Evolutionary conservation across 2,888 invertebrate genomes (phyloP).

Genomic region (Tenodera sinensis): DNA sequence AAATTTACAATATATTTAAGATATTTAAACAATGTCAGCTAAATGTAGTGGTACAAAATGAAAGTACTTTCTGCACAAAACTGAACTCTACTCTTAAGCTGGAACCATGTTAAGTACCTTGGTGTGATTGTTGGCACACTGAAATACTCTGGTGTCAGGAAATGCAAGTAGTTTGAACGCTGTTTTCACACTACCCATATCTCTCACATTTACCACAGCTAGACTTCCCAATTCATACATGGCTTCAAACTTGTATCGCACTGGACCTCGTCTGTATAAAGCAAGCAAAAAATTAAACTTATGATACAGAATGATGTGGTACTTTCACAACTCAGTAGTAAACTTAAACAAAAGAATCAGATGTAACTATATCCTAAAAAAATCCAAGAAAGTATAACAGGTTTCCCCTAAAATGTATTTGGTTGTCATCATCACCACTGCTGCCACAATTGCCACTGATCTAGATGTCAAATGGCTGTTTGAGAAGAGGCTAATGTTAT

Average conservation of each 20-base stretch:
- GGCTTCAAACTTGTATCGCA: slow-evolving; percentile 78
- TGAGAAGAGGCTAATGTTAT: no score
- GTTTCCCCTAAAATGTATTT: no score
- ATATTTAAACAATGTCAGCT: no score
- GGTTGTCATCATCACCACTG: no score
- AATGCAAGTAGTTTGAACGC: slow-evolving; percentile 93
- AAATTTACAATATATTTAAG: no score
- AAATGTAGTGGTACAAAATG: no score
- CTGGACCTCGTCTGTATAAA: slow-evolving; percentile 59
- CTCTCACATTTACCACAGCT: slow-evolving; percentile 90
- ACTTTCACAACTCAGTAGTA: background rate
- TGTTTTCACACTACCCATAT: slow-evolving; percentile 84
- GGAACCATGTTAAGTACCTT: slow-evolving; percentile 31
- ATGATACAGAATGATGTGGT: background rate
- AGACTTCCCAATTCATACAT: slow-evolving; percentile 83
- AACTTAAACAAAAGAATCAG: no score
- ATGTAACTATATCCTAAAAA: no score
- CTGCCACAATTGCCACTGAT: no score
- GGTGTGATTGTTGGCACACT: slow-evolving; percentile 51
- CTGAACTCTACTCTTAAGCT: background rate
- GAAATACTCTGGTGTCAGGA: slow-evolving; percentile 88
- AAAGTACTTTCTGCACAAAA: no score
- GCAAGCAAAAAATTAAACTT: slow-evolving; percentile 31
- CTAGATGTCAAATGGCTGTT: no score
- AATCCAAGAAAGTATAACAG: no score